Conservation (phyloP, 2,888 invertebrate genomes). For the Halocaridina rubra region DNA sequence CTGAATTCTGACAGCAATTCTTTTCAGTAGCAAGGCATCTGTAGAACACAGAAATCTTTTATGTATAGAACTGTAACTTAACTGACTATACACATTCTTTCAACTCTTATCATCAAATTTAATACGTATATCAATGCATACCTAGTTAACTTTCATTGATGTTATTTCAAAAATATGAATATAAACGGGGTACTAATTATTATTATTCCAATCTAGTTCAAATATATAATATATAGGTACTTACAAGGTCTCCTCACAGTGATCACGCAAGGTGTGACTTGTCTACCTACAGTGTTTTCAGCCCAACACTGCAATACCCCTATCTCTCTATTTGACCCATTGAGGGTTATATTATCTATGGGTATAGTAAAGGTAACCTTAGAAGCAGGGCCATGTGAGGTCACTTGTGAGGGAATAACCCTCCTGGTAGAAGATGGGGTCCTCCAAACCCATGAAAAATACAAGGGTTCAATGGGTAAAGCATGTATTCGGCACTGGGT, state of each 20-base stretch:
- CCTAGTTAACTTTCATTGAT: too few relatives aligned
- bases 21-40: too few relatives aligned
- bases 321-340: conserved; percentile 31
- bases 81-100: too few relatives aligned
- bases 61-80: too few relatives aligned
- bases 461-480: conserved; percentile 31
- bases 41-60: too few relatives aligned
- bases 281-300: conserved; percentile 48
- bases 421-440: conserved; percentile 34
- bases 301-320: conserved; percentile 59
- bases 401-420: conserved; percentile 35
- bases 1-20: too few relatives aligned
- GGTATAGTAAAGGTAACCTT: conserved; percentile 50
- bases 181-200: too few relatives aligned
- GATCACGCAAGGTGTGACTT: conserved; percentile 44
- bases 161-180: too few relatives aligned
- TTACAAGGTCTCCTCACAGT: conserved; percentile 20
- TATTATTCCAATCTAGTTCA: too few relatives aligned
- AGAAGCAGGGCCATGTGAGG: conserved; percentile 26
- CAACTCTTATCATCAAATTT: too few relatives aligned
- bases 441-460: conserved; percentile 61
- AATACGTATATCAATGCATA: too few relatives aligned
- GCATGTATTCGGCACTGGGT: conserved; percentile 48
- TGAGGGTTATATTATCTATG: conserved; percentile 41
- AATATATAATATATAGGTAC: too few relatives aligned